Percentiles rank a stretch among this genome's conserved stretches.
Evolutionary conservation across 2,888 invertebrate genomes (phyloP).

Genomic region (Eilema griseolum): DNA sequence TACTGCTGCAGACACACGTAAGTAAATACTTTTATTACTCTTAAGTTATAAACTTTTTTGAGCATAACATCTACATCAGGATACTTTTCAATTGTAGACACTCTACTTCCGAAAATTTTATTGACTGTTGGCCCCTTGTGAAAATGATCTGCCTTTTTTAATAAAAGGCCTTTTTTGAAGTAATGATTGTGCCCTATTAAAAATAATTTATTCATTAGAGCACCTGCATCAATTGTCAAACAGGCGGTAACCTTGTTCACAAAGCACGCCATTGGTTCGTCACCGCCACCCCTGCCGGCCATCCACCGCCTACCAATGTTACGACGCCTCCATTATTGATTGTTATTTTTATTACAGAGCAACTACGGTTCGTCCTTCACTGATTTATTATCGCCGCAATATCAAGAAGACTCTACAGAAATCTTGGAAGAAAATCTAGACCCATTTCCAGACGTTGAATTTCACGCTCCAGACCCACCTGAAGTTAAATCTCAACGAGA

Average conservation of each 20-base stretch:
- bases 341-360: slow-evolving; percentile 88
- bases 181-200: neutral
- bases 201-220: slow-evolving; percentile 54
- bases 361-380: slow-evolving; percentile 93
- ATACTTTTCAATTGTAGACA: neutral
- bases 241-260: slow-evolving; percentile 49
- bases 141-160: neutral
- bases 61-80: neutral
- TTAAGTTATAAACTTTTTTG: neutral
- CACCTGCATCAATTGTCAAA: slow-evolving; percentile 63
- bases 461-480: slow-evolving; percentile 79
- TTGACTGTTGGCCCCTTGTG: neutral
- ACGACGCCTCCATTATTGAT: slow-evolving; percentile 79
- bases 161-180: neutral
- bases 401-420: slow-evolving; percentile 90
- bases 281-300: slow-evolving; percentile 71
- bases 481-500: slow-evolving; percentile 79
- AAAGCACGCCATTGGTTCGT: slow-evolving; percentile 72
- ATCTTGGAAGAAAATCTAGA: slow-evolving; percentile 91
- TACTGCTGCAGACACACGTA: slow-evolving; percentile 97
- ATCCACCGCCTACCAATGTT: slow-evolving; percentile 74
- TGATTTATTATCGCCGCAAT: slow-evolving; percentile 92
- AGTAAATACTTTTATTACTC: slow-evolving; percentile 60
- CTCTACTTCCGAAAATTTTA: neutral
- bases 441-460: slow-evolving; percentile 91